Evolutionary conservation across 1,140 invertebrate genomes (phyloP), one percentile per base, ranked within the genome.

Genomic region (Cotesia chilonis): DNA sequence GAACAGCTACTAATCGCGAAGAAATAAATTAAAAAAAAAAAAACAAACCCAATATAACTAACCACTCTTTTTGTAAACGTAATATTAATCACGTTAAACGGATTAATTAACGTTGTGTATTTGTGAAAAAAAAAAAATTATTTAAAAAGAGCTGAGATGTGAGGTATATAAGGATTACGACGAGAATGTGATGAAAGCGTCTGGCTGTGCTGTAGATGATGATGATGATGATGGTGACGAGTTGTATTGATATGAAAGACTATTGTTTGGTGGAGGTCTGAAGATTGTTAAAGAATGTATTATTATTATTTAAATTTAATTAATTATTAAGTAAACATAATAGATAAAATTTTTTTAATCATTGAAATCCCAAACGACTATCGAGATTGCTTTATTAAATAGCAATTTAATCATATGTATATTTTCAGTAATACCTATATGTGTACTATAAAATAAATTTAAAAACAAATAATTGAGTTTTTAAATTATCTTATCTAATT

Each of bases 381-480:
- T 55, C 54, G n/a, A 55, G 54, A 55, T 55, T 55, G 54, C 54
- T 55, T 55, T 14, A 55, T 4, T 55, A n/a, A 55, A 55, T 55
- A 9, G 17, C 54, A 55, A 14, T 55, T 55, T 14, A 6, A 47
- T 47, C 41, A 47, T 17, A 14, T 55, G 54, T 55, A 55, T 55
- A 55, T 55, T 55, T 55, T 55, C 54, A 55, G 54, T 55, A 55
- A 55, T 55, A 28, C 28, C 28, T 28, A 55, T 55, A 55, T 55
- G 54, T 55, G 41, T 47, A 55, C 54, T 55, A n/a, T 55, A 55
- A 55, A 55, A 55, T 55, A 55, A 55, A 17, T 55, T 28, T 55
- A 17, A 55, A n/a, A 55, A 55, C 54, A 5, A 55, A 55, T 55
- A 6, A 55, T 14, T 55, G 5, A 55, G n/a, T 14, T 55, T 55